Percentiles rank a stretch among this genome's conserved stretches.
phyloP scores from a whole-genome alignment of 2,113 vertebrate species.

The Hippocampus barbouri region DNA sequence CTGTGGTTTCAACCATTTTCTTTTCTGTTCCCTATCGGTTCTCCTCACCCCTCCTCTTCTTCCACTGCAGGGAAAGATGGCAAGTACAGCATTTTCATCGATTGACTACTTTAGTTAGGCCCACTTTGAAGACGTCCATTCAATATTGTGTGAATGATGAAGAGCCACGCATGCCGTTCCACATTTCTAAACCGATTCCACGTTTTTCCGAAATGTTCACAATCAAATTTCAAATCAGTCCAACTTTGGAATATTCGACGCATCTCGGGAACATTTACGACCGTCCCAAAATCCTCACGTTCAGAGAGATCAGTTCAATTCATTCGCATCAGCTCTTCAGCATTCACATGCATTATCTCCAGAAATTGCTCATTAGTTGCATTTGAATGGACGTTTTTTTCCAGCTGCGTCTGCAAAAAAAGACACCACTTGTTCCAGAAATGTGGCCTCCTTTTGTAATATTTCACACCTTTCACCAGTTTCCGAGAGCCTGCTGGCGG shows the following conservation, averaged over 20 bases:
- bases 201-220: too few relatives aligned
- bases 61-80: constrained; percentile 72
- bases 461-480: constrained; percentile 70
- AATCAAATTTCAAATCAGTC: too few relatives aligned
- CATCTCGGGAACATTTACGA: too few relatives aligned
- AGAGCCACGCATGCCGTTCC: not conserved
- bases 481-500: constrained; percentile 83
- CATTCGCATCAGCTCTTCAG: not conserved
- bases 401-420: not conserved
- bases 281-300: too few relatives aligned
- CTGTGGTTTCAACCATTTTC: constrained; percentile 72
- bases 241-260: too few relatives aligned
- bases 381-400: not conserved
- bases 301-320: not conserved
- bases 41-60: constrained; percentile 58
- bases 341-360: not conserved
- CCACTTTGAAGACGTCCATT: not conserved
- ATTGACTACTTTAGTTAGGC: constrained; percentile 24
- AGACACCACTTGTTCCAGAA: not conserved
- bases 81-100: constrained; percentile 63
- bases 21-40: constrained; percentile 54
- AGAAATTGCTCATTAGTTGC: not conserved
- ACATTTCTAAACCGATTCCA: not conserved
- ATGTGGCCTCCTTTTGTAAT: constrained; percentile 3
- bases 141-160: not conserved